Percentiles rank a stretch among this genome's conserved stretches.
These are phyloP conservation scores for Neoitamus cyanurus DNA, from an alignment of 2,888 invertebrate species.

Conservation along the genomic window DNA sequence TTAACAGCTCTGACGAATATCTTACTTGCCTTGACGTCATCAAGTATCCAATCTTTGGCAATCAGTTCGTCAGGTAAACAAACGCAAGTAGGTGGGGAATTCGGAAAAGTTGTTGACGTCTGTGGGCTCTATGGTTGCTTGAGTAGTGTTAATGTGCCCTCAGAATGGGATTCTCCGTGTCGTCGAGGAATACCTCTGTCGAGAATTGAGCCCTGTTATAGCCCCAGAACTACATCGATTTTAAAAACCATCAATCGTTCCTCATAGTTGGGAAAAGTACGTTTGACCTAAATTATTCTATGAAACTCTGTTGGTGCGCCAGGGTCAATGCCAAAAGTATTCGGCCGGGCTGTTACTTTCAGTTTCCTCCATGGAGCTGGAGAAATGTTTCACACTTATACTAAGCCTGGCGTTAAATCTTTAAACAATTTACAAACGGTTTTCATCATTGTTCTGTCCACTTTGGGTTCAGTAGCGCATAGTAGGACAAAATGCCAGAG, in stretches of 20 bases:
- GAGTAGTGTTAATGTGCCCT: neutral
- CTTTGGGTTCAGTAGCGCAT: too few species aligned
- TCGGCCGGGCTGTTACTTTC: neutral
- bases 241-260: neutral
- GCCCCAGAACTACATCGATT: neutral
- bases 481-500: too few species aligned
- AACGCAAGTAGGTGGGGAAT: neutral
- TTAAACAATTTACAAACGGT: neutral
- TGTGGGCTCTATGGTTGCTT: neutral
- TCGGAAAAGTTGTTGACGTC: neutral
- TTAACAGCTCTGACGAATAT: neutral
- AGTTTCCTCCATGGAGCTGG: neutral
- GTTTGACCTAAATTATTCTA: neutral
- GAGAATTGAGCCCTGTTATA: neutral
- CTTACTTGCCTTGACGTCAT: neutral
- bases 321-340: neutral
- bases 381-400: neutral
- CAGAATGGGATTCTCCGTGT: neutral
- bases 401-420: neutral
- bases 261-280: neutral
- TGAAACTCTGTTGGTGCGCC: neutral
- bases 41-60: neutral
- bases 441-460: neutral
- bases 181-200: neutral
- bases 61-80: neutral